These are phyloP conservation scores for Drosophila conformis DNA, from an alignment of 2,888 invertebrate species.

Conservation along the genomic window DNA sequence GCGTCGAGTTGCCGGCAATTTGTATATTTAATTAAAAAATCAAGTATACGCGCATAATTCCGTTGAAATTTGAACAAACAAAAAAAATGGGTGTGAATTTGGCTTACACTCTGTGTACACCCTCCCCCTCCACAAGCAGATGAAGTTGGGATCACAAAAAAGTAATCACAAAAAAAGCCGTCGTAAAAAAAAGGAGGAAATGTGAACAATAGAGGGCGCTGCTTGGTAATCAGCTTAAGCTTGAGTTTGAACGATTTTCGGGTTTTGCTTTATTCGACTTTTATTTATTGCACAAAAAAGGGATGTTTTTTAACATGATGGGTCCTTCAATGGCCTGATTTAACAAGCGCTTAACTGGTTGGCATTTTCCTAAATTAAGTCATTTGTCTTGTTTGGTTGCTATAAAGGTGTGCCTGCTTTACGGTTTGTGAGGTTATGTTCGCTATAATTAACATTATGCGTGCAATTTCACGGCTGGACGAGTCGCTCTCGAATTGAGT, in stretches of 20 bases:
- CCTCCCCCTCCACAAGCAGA: not conserved
- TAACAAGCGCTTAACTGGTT: constrained; percentile 9
- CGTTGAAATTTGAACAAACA: constrained; percentile 34
- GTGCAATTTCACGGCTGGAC: constrained; percentile 53
- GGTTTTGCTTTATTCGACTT: constrained; percentile 28
- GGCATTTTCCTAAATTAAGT: constrained; percentile 47
- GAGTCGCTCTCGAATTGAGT: constrained; percentile 1
- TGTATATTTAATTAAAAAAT: constrained; percentile 47
- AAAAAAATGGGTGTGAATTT: constrained; percentile 5
- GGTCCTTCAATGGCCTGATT: not conserved
- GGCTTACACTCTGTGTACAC: not conserved
- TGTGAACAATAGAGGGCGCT: constrained; percentile 37
- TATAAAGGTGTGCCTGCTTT: constrained; percentile 15
- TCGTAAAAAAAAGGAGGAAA: constrained; percentile 9
- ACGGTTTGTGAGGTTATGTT: constrained; percentile 9
- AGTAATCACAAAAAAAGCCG: constrained; percentile 43
- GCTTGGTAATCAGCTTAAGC: constrained; percentile 72
- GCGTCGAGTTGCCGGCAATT: constrained; percentile 12
- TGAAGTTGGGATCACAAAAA: constrained; percentile 9
- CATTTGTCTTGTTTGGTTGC: constrained; percentile 35
- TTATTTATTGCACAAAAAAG: constrained; percentile 17
- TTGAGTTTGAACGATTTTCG: constrained; percentile 50
- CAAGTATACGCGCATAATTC: not conserved
- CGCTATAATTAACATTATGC: constrained; percentile 31
- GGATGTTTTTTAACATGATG: not conserved